Base-by-base conservation (phyloP, 2,888 invertebrate species). In the Tyria jacobaeae region DNA sequence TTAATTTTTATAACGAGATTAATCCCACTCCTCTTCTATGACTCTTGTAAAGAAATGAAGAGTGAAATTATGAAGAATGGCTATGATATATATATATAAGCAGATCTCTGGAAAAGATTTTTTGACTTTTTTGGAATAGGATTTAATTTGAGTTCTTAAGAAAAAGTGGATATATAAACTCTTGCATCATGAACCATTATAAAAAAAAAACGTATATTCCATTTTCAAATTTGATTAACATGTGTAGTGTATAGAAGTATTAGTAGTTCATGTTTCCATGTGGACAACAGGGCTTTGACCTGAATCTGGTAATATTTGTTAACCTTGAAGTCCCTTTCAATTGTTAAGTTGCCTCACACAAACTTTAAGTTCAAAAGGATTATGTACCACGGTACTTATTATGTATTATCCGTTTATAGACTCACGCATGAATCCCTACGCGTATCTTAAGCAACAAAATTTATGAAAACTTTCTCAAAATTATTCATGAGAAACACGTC, bases 401-500 rank as follows among this genome's bases (percentile, higher is more conserved):
- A 79, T 75, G 76, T 48, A 59, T 55, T 60, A 50, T 41, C 50
- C 41, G 31, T 34, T 50, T 60, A 60, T 52, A 53, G 27, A 57
- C 25, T 57, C 49, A 58, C 57, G 25, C 57, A 54, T 62, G 41
- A 57, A 53, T 35, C 57, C 53, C 53, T 41, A 54, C 62, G 48
- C 54, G 44, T 35, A 41, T 57, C 39, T 52, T 48, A 39, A 52
- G 39, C 49, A 44, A 49, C 34, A 57, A 39, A 50, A 62, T 57
- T 44, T 50, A 47, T 37, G 21, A 37, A 59, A 63, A 64, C 51
- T 64, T 64, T 69, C 70, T 44, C 61, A 77, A 81, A 87, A 85
- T 89, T 88, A 90, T 90, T 90, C 90, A 88, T 84, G 83, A 86
- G 82, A 84, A 84, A 89, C 87, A 87, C 88, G 89, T 86, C 87